These are phyloP conservation scores for Opisthocomus hoazin DNA, from an alignment of 2,113 vertebrate species.

Conservation along the genomic window DNA sequence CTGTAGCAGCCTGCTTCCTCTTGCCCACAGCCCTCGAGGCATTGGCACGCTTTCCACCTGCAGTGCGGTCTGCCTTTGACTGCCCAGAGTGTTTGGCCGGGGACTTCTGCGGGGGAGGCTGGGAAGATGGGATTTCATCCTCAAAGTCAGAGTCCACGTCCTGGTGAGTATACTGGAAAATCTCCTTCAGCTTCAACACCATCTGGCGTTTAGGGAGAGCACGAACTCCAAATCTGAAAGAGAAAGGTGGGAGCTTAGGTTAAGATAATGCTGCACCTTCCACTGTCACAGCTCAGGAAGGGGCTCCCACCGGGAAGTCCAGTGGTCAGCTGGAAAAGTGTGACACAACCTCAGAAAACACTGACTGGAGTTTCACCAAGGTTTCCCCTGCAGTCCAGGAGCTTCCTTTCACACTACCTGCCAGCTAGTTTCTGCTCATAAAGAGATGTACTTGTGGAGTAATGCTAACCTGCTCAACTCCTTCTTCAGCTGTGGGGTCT, in stretches of 20 bases:
- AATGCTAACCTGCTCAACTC: constrained; percentile 82
- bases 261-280: background rate
- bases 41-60: background rate
- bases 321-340: background rate
- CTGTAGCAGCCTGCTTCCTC: background rate
- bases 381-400: background rate
- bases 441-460: background rate
- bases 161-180: constrained; percentile 93
- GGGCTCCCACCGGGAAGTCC: background rate
- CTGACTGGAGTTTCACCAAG: background rate
- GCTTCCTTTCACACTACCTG: background rate
- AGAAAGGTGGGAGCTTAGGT: background rate
- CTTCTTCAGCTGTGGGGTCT: constrained; percentile 90
- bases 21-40: background rate
- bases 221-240: constrained; percentile 87
- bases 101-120: background rate
- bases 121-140: constrained; percentile 61
- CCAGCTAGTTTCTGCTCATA: background rate
- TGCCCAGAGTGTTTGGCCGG: background rate
- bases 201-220: constrained; percentile 92
- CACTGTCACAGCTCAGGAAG: background rate
- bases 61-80: background rate
- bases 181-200: constrained; percentile 96
- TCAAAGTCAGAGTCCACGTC: constrained; percentile 78
- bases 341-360: background rate